phyloP scores from a whole-genome alignment of 2,797 vertebrate species.

The Sebastes kiyomatsui region DNA sequence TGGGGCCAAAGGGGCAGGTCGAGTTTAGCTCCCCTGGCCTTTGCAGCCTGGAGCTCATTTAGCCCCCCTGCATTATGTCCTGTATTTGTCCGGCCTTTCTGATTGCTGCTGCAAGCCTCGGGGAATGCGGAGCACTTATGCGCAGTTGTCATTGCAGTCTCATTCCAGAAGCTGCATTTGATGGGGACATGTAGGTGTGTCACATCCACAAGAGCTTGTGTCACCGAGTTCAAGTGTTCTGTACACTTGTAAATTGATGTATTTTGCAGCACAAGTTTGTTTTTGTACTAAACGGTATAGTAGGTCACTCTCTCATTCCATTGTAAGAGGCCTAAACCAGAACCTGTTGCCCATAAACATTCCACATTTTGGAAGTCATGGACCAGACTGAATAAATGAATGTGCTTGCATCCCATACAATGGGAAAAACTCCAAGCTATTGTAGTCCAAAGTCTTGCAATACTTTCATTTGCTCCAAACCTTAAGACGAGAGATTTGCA shows the following conservation, averaged over 20 bases:
- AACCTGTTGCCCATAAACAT: slow-evolving; percentile 53
- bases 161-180: slow-evolving; percentile 47
- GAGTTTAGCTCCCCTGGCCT: slow-evolving; percentile 55
- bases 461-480: slow-evolving; percentile 14
- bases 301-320: slow-evolving; percentile 26
- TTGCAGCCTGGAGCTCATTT: slow-evolving; percentile 51
- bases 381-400: slow-evolving; percentile 51
- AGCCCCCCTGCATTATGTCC: slow-evolving; percentile 56
- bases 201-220: slow-evolving; percentile 8
- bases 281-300: not conserved
- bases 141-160: slow-evolving; percentile 64
- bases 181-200: slow-evolving; percentile 28
- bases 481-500: not conserved
- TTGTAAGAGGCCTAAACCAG: slow-evolving; percentile 37
- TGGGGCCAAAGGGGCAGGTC: slow-evolving; percentile 48
- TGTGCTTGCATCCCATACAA: slow-evolving; percentile 24
- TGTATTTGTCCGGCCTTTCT: slow-evolving; percentile 76
- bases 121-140: slow-evolving; percentile 62
- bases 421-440: slow-evolving; percentile 27
- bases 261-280: not conserved
- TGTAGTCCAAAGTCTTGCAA: not conserved
- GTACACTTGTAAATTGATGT: not conserved
- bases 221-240: slow-evolving; percentile 38
- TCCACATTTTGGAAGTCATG: slow-evolving; percentile 60
- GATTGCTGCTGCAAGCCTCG: slow-evolving; percentile 74